Percentiles rank a stretch among this genome's conserved stretches.
Conservation (phyloP, 2,888 invertebrate genomes). For the Anoncus sp. region DNA sequence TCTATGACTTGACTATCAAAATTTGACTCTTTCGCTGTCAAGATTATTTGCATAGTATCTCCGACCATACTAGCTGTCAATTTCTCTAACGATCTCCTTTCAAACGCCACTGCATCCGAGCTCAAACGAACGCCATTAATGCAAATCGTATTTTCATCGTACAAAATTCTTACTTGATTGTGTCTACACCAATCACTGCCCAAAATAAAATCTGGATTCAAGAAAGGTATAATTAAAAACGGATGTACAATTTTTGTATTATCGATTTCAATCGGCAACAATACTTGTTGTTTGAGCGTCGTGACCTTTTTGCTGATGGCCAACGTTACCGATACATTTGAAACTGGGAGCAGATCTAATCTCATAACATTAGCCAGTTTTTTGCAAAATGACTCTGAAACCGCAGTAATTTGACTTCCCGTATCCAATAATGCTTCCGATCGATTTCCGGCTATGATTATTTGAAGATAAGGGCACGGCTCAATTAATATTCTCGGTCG, state of each 20-base stretch:
- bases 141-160: no score
- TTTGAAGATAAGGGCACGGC: neutral
- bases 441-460: neutral
- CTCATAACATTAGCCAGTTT: neutral
- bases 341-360: constrained; percentile 1
- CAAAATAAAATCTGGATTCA: constrained; percentile 5
- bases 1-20: no score
- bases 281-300: neutral
- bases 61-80: no score
- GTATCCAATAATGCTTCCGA: constrained; percentile 7
- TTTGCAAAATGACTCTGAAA: constrained; percentile 4
- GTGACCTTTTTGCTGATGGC: constrained; percentile 15
- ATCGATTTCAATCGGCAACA: neutral
- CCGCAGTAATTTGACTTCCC: constrained; percentile 21
- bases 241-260: neutral
- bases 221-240: constrained; percentile 18
- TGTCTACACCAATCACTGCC: constrained; percentile 18
- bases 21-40: no score
- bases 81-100: no score
- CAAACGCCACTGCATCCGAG: no score
- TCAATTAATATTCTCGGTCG: neutral
- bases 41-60: no score
- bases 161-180: neutral
- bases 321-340: constrained; percentile 1
- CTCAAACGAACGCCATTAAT: no score